Base-by-base conservation (phyloP, 2,888 invertebrate species). In the Mesorhabditis belari region DNA sequence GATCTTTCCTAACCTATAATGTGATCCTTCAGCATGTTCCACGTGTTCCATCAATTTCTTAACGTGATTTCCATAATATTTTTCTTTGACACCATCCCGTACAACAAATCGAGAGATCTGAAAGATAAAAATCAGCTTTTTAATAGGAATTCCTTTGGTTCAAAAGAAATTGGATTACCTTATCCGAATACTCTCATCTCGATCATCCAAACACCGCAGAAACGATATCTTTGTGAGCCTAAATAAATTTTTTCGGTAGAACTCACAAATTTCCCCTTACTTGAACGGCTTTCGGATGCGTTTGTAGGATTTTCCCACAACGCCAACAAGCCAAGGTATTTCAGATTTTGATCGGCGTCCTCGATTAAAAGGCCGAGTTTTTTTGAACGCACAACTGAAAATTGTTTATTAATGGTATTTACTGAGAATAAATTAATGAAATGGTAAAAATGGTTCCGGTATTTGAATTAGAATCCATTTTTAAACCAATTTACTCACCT, bases 21-120 rank as follows among this genome's bases (percentile, higher is more conserved):
- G 71, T 4, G 65, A 64, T 55, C 96, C 96, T 82, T 96, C 96
- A 0, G 95, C 95, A 79, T 92, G 90, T 81, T 95, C 95, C 92
- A 98, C 95, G 82, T 98, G 96, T 0, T 91, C 86, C 89, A 98
- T 90, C 66, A 98, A 84, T 80, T 95, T 93, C 82, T 92, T 92
- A 12, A 98, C 96, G 19, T 17, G 78, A 99, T 98, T 85, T 98
- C 98, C 93, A 96, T 95, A 65, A 98, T 85, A 83, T 95, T 98
- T 84, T 96, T 98, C 85, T 95, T 96, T 0, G 93, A 92, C 75
- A 92, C 96, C 96, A 99, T 98, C 77, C 98, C 96, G 83, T 96
- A 96, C 0, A 98, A 85, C 54, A 99, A 86, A 81, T 98, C 96
- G 57, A 98, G 85, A 5, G 98, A 93, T 76, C 96, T 86, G 27